A percentile compares a stretch with the other conserved stretches of the same genome.
Evolutionary conservation across 1,140 invertebrate species (phyloP).

Genomic region (Heterodera schachtii): DNA sequence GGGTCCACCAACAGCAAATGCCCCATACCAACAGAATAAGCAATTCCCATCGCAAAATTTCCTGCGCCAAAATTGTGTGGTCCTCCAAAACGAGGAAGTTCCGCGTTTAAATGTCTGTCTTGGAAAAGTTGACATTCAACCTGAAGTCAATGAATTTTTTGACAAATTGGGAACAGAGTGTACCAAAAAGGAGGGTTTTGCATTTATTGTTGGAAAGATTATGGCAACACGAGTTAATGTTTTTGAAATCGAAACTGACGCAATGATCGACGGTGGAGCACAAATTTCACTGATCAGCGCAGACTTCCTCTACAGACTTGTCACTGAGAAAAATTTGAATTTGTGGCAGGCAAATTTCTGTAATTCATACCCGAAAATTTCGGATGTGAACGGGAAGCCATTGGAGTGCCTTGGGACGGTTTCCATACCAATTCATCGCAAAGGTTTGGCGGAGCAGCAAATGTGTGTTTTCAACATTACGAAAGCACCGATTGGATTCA

Average conservation of each 20-base stretch:
- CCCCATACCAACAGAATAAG: too few relatives aligned
- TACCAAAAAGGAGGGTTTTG: background rate
- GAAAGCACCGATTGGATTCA: background rate
- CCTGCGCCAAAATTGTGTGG: too few relatives aligned
- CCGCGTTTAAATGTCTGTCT: background rate
- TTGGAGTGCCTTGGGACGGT: constrained; percentile 15
- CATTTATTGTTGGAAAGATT: background rate
- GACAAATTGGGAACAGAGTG: too few relatives aligned
- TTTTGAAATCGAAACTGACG: background rate
- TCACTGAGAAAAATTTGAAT: too few relatives aligned
- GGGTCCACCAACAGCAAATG: too few relatives aligned
- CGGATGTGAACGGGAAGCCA: constrained; percentile 12
- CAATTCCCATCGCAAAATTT: too few relatives aligned
- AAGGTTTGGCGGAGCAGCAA: background rate
- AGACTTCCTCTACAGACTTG: background rate
- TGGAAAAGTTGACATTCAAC: background rate
- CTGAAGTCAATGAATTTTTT: background rate
- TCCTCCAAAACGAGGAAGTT: too few relatives aligned
- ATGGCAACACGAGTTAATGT: background rate
- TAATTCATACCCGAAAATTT: background rate
- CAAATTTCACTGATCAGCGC: background rate
- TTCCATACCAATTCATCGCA: background rate
- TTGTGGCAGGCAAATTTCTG: background rate
- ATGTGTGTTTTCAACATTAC: background rate
- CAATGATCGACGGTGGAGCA: background rate